phyloP scores from a whole-genome alignment of 2,888 invertebrate genomes.

The Seladonia tumulorum region DNA sequence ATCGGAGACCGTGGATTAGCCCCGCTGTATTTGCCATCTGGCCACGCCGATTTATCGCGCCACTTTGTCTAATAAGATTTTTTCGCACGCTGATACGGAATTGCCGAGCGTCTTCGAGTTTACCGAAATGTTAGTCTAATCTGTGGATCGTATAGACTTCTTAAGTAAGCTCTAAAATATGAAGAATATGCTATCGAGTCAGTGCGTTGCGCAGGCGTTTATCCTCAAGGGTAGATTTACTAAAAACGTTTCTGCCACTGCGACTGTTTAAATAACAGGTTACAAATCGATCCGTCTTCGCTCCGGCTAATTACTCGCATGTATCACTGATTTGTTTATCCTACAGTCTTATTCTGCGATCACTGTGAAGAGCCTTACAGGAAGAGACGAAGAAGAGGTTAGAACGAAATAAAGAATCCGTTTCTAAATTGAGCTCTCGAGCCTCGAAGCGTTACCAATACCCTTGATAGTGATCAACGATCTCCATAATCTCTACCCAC shows the following conservation, averaged over 20 bases:
- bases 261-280: too few species aligned
- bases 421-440: background rate
- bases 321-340: background rate
- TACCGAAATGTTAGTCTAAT: too few species aligned
- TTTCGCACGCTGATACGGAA: background rate
- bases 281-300: too few species aligned
- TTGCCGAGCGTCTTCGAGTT: background rate
- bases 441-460: background rate
- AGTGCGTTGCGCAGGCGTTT: too few species aligned
- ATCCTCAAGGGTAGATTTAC: too few species aligned
- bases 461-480: background rate
- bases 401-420: background rate
- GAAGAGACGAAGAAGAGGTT: background rate
- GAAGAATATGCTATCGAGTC: too few species aligned
- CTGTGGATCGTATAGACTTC: too few species aligned
- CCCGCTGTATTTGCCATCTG: conserved; percentile 22
- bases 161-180: too few species aligned
- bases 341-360: background rate
- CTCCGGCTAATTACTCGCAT: background rate
- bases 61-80: conserved; percentile 16
- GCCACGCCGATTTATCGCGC: background rate
- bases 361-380: background rate
- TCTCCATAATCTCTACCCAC: background rate
- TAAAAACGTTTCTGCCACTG: too few species aligned
- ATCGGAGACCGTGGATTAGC: conserved; percentile 35